Base-by-base conservation (phyloP, 2,888 invertebrate species). In the Eristalinus sepulchralis region DNA sequence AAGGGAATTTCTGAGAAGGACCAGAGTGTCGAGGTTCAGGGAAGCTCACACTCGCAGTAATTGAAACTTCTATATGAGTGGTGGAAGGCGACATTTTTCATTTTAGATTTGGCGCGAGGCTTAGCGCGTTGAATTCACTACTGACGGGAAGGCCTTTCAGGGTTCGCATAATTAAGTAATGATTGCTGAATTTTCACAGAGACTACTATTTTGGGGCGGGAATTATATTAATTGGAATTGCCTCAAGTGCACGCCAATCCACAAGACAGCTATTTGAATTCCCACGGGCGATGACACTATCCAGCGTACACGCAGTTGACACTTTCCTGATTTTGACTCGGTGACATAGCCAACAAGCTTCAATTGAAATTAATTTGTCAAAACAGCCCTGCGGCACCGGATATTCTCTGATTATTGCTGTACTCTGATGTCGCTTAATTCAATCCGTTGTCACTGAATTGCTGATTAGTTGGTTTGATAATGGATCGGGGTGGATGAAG, bases 351-450 rank as follows among this genome's bases (percentile, higher is more conserved):
- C 22, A 34, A 57, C 36, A 34, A 31, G 67, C 34, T 27, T 60
- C 60, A 73, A 82, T 82, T 82, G 47, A 64, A 77, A 68, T 81
- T 75, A 63, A 75, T 70, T 81, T 64, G 68, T 36, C 62, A 78
- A 55, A 36, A 24, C 66, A 33, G 27, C 17, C 67, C 66, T 27
- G 55, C 53, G 68, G 70, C 47, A n/a, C 36, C 5, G 59, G 34
- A 39, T 59, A 33, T 34, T 27, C 64, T 66, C 13, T 71, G 39
- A 78, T 71, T 33, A 71, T 60, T 39, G 39, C 31, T 33, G n/a
- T 33, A 34, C 68, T 11, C 20, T 63, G 47, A 67, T 60, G 33
- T 34, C 22, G 3, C 13, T 59, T 68, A 62, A 77, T 36, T 77
- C 53, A 24, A 63, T 57, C 53, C 8, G 13, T 24, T 70, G 77